Evolutionary conservation across 1,140 invertebrate genomes (phyloP).

Genomic region (Drosophila erecta): DNA sequence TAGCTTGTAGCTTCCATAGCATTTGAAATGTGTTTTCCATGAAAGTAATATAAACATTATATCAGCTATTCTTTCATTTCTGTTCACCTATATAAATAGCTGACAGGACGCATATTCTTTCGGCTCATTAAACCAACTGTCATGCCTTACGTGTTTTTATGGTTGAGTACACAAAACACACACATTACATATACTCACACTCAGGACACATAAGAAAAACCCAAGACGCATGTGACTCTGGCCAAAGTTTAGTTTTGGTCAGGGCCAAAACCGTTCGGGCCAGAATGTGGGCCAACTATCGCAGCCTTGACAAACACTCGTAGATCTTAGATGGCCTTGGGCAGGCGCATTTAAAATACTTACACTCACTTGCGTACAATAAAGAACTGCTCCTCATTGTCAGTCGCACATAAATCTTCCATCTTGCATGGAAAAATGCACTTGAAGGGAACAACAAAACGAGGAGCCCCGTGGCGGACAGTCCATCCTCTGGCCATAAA

Average conservation of each 20-base stretch:
- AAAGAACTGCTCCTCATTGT: constrained; percentile 27
- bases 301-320: constrained; percentile 59
- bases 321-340: constrained; percentile 19
- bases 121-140: constrained; percentile 67
- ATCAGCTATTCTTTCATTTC: not conserved
- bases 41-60: constrained; percentile 4
- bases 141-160: constrained; percentile 42
- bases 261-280: constrained; percentile 50
- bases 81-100: constrained; percentile 31
- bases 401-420: constrained; percentile 51
- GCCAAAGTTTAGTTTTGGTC: constrained; percentile 60
- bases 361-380: constrained; percentile 42
- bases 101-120: constrained; percentile 35
- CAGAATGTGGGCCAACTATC: constrained; percentile 33
- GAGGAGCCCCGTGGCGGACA: constrained; percentile 16
- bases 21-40: too few species aligned
- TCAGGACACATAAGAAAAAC: not conserved
- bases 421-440: constrained; percentile 38
- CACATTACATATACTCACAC: not conserved
- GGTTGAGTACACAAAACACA: constrained; percentile 26
- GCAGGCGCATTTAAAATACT: constrained; percentile 66
- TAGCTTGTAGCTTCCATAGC: too few species aligned
- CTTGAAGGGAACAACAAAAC: constrained; percentile 16
- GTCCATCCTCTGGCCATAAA: constrained; percentile 42
- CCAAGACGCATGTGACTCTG: constrained; percentile 47